A percentile compares a stretch with the other conserved stretches of the same genome.
Conservation (phyloP, 2,888 invertebrate species). For the Cotesia congregata region DNA sequence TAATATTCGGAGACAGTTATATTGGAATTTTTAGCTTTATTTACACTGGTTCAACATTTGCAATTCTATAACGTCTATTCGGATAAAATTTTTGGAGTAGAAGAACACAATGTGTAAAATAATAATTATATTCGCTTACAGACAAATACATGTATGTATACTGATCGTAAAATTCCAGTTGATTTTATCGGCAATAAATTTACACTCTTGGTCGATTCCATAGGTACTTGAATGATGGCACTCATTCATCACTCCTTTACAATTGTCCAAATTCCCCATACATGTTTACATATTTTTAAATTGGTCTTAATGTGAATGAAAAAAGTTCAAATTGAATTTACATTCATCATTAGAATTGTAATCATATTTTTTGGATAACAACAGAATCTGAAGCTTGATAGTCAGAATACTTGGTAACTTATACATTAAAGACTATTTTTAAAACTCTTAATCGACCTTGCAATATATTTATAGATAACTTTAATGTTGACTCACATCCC, state of each 20-base stretch:
- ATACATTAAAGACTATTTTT: neutral
- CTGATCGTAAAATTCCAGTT: slow-evolving; percentile 61
- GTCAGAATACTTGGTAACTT: too few species aligned
- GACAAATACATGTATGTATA: slow-evolving; percentile 56
- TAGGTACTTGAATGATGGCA: slow-evolving; percentile 44
- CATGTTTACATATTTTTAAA: neutral
- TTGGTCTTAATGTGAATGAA: neutral
- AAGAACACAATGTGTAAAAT: too few species aligned
- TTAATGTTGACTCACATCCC: neutral
- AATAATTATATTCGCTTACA: slow-evolving; percentile 45
- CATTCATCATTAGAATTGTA: too few species aligned
- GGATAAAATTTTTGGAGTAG: too few species aligned
- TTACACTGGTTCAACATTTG: too few species aligned
- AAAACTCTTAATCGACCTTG: neutral
- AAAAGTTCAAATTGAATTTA: neutral
- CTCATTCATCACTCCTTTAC: slow-evolving; percentile 38
- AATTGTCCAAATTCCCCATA: neutral
- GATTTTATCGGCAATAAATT: slow-evolving; percentile 66
- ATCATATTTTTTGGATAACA: too few species aligned
- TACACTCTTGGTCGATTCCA: slow-evolving; percentile 53
- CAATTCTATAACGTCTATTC: too few species aligned
- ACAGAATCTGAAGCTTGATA: too few species aligned
- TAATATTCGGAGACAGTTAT: too few species aligned
- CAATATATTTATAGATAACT: neutral
- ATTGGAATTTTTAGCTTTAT: too few species aligned